Evolutionary conservation across 2,797 vertebrate species (phyloP).

Genomic region (Botia almorhae): DNA sequence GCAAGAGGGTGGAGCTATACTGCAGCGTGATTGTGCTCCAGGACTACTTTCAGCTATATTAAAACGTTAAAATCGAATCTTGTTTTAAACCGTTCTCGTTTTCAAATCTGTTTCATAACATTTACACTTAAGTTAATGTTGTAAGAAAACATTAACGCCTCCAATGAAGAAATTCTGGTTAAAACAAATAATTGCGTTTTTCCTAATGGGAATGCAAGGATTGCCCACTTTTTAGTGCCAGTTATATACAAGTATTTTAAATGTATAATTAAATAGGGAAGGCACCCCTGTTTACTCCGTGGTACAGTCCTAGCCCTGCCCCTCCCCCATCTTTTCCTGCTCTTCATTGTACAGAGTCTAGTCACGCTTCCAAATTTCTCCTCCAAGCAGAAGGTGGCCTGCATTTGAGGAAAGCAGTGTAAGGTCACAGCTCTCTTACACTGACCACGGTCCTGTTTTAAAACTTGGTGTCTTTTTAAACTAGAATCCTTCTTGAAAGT

Average conservation of each 20-base stretch:
- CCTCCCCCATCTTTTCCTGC: slow-evolving; percentile 31
- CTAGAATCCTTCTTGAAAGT: slow-evolving; percentile 6
- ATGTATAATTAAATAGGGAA: background rate
- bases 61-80: background rate
- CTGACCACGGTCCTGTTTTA: background rate
- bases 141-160: background rate
- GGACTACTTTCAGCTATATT: background rate
- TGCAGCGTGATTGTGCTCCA: slow-evolving; percentile 15
- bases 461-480: slow-evolving; percentile 8
- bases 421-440: slow-evolving; percentile 29
- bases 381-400: slow-evolving; percentile 42
- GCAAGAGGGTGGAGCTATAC: slow-evolving; percentile 32
- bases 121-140: background rate
- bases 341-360: slow-evolving; percentile 16
- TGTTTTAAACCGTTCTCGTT: background rate
- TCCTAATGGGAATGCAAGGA: background rate
- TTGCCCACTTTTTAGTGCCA: background rate
- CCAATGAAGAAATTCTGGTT: background rate
- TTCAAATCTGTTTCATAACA: background rate
- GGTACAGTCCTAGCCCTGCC: slow-evolving; percentile 9
- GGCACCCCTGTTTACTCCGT: slow-evolving; percentile 18
- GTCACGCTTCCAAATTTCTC: slow-evolving; percentile 40
- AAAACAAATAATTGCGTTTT: background rate
- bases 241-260: background rate
- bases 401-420: slow-evolving; percentile 33